Evolutionary conservation across 2,888 invertebrate genomes (phyloP), one percentile per base, ranked within the genome.

Genomic region (Metellina segmentata): DNA sequence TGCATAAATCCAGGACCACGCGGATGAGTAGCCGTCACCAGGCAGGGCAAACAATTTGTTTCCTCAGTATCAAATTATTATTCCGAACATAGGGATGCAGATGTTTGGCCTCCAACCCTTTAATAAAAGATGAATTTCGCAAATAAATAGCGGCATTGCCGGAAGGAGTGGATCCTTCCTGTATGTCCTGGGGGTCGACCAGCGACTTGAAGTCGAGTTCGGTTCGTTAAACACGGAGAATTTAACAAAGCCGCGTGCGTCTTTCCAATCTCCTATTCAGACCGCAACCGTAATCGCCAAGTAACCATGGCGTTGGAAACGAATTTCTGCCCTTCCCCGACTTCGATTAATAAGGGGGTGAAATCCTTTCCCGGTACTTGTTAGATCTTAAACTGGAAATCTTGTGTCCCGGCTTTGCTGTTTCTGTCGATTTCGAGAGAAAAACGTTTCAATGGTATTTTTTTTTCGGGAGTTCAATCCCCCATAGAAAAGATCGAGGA

Each of bases 161-260:
- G 34, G 34, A n/a, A 49, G 20, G 20, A 11, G 48, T 86, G 86
- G 86, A 11, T 78, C 86, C 49, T 86, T 86, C 69, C 78, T 78
- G 86, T 70, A 78, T 86, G 51, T 69, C 85, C 78, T 69, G 49
- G 61, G 78, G 48, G 20, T 70, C 20, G 16, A 78, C 53, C 61
- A 79, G 78, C 48, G 70, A 86, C 70, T 78, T 19, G 52, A 85
- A 85, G 85, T 53, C 85, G 48, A 85, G 70, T 61, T 70, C 71
- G 86, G 86, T 86, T 86, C 86, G 86, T 86, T 86, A 86, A 78
- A 86, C 86, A 78, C 71, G 78, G 34, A 61, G 86, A 86, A 86
- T 86, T 86, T 78, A 78, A 86, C 86, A 78, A 86, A 86, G 86
- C 86, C 49, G 49, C 86, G 51, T 78, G 86, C 78, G 16, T 49